These are phyloP conservation scores for Elaphurus davidianus DNA, from an alignment of 2,113 vertebrate genomes.

Conservation along the genomic window DNA sequence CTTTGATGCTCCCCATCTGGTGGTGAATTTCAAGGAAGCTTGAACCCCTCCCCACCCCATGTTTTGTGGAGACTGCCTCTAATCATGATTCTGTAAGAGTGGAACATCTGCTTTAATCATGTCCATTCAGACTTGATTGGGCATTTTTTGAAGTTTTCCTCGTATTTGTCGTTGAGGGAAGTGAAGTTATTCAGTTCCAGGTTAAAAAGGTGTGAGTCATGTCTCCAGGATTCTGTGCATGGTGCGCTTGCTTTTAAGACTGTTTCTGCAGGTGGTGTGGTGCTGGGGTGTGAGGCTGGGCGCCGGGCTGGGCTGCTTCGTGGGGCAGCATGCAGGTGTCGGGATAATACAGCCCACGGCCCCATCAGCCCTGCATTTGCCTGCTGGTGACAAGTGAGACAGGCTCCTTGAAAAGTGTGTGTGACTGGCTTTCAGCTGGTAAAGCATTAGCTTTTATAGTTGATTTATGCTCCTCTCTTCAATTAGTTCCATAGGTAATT, in stretches of 20 bases:
- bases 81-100: not conserved
- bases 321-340: constrained; percentile 50
- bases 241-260: not conserved
- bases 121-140: not conserved
- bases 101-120: not conserved
- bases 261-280: not conserved
- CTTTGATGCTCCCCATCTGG: not conserved
- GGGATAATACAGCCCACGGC: not conserved
- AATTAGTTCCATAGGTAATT: constrained; percentile 58
- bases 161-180: not conserved
- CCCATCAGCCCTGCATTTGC: not conserved
- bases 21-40: not conserved
- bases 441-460: constrained; percentile 15
- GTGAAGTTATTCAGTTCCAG: not conserved
- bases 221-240: not conserved
- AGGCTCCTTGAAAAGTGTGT: not conserved
- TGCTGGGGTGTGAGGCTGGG: not conserved
- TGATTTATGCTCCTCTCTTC: constrained; percentile 49
- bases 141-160: not conserved
- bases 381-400: not conserved
- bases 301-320: not conserved
- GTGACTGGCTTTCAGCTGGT: constrained; percentile 20
- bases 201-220: not conserved
- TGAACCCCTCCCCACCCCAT: not conserved
- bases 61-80: not conserved